phyloP scores from a whole-genome alignment of 2,113 vertebrate species.

The human (Homo sapiens) region GRCh38 chr3:118095501-118096000 shows the following conservation, averaged over 20 bases:
- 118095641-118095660: no score
- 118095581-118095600: no score
- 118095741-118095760: neutral
- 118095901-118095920: neutral
- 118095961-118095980: neutral
- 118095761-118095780: accelerated
- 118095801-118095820: neutral
- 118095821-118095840: neutral
- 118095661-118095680: no score
- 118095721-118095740: neutral
- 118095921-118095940: neutral
- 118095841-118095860: neutral
- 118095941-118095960: neutral
- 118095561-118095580: no score
- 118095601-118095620: no score
- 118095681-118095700: no score
- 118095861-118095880: neutral
- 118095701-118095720: neutral
- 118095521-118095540: no score
- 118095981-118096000: neutral
- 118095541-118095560: no score
- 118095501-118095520: no score
- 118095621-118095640: no score
- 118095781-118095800: neutral
- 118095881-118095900: neutral